Base-by-base conservation (phyloP, 2,797 vertebrate genomes). In the Okamejei kenojei region DNA sequence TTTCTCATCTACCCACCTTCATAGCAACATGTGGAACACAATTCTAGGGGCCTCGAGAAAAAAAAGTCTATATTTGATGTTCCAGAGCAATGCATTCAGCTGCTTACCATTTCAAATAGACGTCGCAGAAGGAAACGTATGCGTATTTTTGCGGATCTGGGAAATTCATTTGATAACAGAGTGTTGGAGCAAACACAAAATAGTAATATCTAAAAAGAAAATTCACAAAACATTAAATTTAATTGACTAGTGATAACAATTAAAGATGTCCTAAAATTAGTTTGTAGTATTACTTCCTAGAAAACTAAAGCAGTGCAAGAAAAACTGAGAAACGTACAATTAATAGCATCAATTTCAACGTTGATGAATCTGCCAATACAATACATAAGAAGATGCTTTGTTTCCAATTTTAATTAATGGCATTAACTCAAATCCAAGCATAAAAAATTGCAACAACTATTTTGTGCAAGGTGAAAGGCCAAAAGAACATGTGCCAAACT, bases 111-210 rank as follows among this genome's bases (percentile, higher is more conserved):
- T 94, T 96, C 95, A 93, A 95, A 76, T 74, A 96, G 29, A 45
- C 94, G 94, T 91, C 95, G 94, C 90, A 95, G 92, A 2, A 95
- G 90, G 68, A 92, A 95, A 11, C 94, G 94, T 76, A 95, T 93
- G 73, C 94, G 94, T 93, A 94, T 26, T 38, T 82, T 93, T 0
- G 94, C 93, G 29, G 94, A 94, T n/a, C 71, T 26, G 94, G 94
- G 93, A 95, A 96, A 93, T 95, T 94, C 91, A 94, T 94, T 93
- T 95, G 94, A 93, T 84, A 96, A 94, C 0, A 10, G 93, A 96
- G 90, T 8, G 94, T 95, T 4, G 94, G 94, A 7, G 94, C 94
- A 58, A 95, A 93, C 29, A 96, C 93, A 94, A 96, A 95, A 90
- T 93, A 96, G 80, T 94, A 94, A 93, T 94, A 84, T 94, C 94